phyloP scores from a whole-genome alignment of 30 jellyfish, hydroid and myxozoan species.

The Mastigias papua region DNA sequence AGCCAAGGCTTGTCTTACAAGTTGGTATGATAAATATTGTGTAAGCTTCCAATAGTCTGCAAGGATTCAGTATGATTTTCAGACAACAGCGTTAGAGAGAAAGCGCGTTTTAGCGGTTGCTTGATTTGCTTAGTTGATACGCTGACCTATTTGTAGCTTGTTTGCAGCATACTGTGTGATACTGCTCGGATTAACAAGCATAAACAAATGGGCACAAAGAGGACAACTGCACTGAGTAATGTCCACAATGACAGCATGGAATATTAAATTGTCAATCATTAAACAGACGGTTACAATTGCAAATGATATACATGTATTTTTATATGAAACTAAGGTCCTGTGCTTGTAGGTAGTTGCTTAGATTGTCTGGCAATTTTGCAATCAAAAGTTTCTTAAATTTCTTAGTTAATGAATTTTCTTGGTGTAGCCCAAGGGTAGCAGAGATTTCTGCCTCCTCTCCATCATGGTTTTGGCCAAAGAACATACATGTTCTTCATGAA shows the following conservation, averaged over 20 bases:
- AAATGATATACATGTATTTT: too few relatives aligned
- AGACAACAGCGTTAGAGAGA: constrained; percentile 47
- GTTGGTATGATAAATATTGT: constrained; percentile 46
- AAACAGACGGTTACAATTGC: constrained; percentile 29
- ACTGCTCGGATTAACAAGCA: constrained; percentile 11
- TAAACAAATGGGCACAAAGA: constrained; percentile 24
- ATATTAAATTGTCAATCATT: neutral
- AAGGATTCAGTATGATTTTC: constrained; percentile 33
- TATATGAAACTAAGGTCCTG: too few relatives aligned
- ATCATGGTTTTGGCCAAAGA: too few relatives aligned
- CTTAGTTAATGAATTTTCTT: too few relatives aligned
- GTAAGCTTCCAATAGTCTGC: constrained; percentile 34
- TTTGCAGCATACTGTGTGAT: constrained; percentile 44
- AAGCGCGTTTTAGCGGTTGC: constrained; percentile 57
- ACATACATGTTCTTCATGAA: too few relatives aligned
- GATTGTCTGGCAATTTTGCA: too few relatives aligned
- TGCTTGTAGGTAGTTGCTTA: too few relatives aligned
- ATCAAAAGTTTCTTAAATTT: too few relatives aligned
- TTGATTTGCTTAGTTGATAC: constrained; percentile 53
- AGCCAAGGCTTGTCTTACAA: constrained; percentile 65
- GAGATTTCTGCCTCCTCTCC: too few relatives aligned
- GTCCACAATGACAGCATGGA: constrained; percentile 23
- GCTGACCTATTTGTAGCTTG: constrained; percentile 51
- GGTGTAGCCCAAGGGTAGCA: too few relatives aligned
- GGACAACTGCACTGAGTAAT: neutral